Evolutionary conservation across 2,113 vertebrate genomes (phyloP), one percentile per base, ranked within the genome.

Genomic region (Microtus oregoni): DNA sequence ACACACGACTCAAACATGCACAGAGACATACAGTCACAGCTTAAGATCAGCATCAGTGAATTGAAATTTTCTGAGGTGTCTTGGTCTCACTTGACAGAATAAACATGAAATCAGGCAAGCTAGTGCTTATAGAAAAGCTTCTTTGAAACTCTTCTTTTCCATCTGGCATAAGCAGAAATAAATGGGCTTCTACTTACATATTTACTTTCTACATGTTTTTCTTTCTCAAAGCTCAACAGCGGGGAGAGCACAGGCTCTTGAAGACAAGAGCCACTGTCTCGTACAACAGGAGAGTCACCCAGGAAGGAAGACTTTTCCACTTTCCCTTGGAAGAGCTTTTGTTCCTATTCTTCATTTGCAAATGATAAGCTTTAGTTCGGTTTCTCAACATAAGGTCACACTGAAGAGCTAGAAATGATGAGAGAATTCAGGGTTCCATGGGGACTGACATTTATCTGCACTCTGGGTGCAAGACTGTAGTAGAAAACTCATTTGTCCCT

Each of bases 191-290:
- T 41, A 13, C 6, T 88, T 91, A 70, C 63, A 93, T 96, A 91
- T 96, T 95, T 91, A 19, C 35, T 93, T 91, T 92, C 61, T 86
- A 76, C 94, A 90, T 76, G 8, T 22, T 58, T 75, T 77, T 91
- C 82, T 52, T 90, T 20, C 2, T 35, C 24, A 75, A 92, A 92
- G 38, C 24, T 87, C 50, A 90, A 63, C 65, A 30, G 44, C 35
- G 38, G 47, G 75, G 63, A 55, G 17, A 83, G 52, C 32, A 58
- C 20, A 89, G 55, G 19, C 50, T 83, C 92, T 95, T 92, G 83
- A 17, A 75, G 50, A 44, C 55, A n/a, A 47, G 26, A 81, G n/a
- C 73, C 75, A 41, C 28, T 63, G 1, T 94, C 89, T 91, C 30
- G 15, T 92, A 61, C 65, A 89, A 73, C 78, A 86, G 78, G 50